Percentiles rank a stretch among this genome's conserved stretches.
These are phyloP conservation scores for Cydia strobilella DNA, from an alignment of 1,140 invertebrate genomes.

Conservation along the genomic window DNA sequence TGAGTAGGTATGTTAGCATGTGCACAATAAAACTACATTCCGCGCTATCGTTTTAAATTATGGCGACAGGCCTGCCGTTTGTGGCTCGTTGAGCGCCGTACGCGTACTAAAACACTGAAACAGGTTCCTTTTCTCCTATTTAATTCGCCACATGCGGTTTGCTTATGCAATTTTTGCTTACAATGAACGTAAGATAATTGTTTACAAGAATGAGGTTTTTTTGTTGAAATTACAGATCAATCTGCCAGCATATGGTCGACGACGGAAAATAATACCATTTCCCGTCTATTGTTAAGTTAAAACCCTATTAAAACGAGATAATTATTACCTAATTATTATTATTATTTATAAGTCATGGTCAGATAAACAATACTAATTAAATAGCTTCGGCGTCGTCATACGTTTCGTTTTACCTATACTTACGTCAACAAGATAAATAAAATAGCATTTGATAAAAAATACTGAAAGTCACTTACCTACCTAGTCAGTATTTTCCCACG, in stretches of 20 bases:
- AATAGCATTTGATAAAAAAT: too few relatives aligned
- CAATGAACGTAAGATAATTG: conserved; percentile 67
- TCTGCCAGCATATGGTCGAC: conserved; percentile 51
- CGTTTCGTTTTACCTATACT: background rate
- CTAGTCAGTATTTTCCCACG: too few relatives aligned
- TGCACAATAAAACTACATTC: conserved; percentile 68
- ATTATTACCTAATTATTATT: background rate
- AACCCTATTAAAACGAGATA: background rate
- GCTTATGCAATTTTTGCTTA: conserved; percentile 74
- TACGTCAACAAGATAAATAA: too few relatives aligned
- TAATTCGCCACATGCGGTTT: conserved; percentile 72
- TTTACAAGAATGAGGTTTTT: conserved; percentile 54
- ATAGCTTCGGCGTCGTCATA: background rate
- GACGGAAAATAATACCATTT: conserved; percentile 11
- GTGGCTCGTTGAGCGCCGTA: conserved; percentile 60
- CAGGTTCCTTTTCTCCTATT: conserved; percentile 76
- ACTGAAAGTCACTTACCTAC: too few relatives aligned
- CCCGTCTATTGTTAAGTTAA: conserved; percentile 9
- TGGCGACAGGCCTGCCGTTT: conserved; percentile 67
- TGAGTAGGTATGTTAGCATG: conserved; percentile 62
- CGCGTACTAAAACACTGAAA: conserved; percentile 64
- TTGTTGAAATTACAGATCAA: conserved; percentile 53
- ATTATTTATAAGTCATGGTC: background rate
- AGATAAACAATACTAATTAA: background rate
- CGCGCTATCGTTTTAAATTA: conserved; percentile 71